These are phyloP conservation scores for Emydura subglobosa DNA, from an alignment of 2,113 vertebrate genomes.

Conservation along the genomic window DNA sequence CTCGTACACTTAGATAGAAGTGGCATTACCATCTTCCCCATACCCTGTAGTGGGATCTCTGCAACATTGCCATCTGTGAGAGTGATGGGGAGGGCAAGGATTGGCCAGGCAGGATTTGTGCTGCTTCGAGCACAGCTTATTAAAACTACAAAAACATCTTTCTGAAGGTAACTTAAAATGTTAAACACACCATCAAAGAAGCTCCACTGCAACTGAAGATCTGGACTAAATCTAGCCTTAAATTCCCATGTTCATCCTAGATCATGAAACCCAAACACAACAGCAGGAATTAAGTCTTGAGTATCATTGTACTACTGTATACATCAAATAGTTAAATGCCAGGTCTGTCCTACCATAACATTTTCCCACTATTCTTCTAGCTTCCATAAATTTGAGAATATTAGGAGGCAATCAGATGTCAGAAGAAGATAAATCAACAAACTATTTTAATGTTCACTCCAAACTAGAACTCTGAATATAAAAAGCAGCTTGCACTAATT, in stretches of 20 bases:
- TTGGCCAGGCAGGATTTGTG: accelerated
- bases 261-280: not conserved
- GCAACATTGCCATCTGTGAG: not conserved
- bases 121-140: not conserved
- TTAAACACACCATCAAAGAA: not conserved
- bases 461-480: not conserved
- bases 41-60: not conserved
- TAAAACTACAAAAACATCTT: not conserved
- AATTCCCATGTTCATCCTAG: not conserved
- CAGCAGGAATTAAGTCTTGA: not conserved
- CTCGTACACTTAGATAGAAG: not conserved
- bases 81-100: not conserved
- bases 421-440: not conserved
- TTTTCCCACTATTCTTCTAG: not conserved
- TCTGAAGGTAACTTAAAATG: not conserved
- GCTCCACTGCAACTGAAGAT: not conserved
- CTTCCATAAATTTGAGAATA: not conserved
- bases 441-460: not conserved
- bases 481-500: not conserved
- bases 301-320: not conserved
- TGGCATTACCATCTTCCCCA: not conserved
- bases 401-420: not conserved
- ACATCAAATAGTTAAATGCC: not conserved
- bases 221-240: not conserved
- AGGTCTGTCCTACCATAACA: not conserved